phyloP scores from a whole-genome alignment of 2,797 vertebrate species.

The Craterocephalus amniculus region DNA sequence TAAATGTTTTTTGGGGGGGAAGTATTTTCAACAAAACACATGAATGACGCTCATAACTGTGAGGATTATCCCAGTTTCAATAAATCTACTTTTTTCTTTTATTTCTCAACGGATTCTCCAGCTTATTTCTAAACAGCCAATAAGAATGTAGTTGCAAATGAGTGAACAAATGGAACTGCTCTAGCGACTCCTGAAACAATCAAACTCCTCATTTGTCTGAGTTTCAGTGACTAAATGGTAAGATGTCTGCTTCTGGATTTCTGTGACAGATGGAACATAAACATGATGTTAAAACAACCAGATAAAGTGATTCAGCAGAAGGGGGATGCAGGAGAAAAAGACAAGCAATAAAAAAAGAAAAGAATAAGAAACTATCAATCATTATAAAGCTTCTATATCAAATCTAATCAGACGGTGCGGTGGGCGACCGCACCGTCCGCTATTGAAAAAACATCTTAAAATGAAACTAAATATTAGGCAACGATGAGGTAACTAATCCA shows the following conservation, averaged over 20 bases:
- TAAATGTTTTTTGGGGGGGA: background rate
- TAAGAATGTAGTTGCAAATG: background rate
- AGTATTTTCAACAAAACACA: background rate
- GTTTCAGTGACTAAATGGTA: conserved; percentile 5
- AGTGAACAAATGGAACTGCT: background rate
- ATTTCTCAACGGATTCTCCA: background rate
- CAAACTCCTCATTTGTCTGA: background rate
- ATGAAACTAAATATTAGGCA: no score
- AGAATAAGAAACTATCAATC: no score
- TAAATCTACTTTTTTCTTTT: background rate
- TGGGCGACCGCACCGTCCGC: no score
- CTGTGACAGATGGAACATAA: conserved; percentile 32
- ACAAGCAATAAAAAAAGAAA: no score
- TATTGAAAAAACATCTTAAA: no score
- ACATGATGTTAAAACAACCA: conserved; percentile 40
- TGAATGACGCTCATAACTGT: background rate
- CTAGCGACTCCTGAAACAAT: conserved; percentile 6
- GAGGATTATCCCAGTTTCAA: conserved; percentile 2
- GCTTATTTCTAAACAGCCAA: background rate
- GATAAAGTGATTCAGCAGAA: background rate
- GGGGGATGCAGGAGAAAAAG: no score
- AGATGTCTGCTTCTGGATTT: background rate
- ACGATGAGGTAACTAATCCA: no score
- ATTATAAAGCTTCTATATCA: no score
- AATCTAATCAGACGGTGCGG: no score